Evolutionary conservation across 2,797 vertebrate species (phyloP).

Genomic region (Acridotheres tristis): DNA sequence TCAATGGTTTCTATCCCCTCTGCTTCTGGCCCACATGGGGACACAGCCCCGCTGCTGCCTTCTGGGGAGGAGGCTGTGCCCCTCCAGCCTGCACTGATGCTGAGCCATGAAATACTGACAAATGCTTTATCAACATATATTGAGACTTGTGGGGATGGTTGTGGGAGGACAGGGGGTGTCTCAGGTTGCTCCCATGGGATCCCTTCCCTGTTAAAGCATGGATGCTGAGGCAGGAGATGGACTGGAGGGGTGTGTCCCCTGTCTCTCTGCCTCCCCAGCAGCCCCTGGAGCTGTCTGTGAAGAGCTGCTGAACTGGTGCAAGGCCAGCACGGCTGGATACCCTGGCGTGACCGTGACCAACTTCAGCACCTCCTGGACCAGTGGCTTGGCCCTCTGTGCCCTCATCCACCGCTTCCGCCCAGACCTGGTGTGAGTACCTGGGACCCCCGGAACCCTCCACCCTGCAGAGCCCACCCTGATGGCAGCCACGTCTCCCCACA

Average conservation of each 20-base stretch:
- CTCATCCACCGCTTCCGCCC: slow-evolving; percentile 88
- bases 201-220: neutral
- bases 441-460: rapidly evolving
- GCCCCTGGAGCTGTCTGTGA: slow-evolving; percentile 74
- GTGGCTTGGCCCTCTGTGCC: slow-evolving; percentile 88
- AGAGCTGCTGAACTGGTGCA: slow-evolving; percentile 89
- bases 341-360: slow-evolving; percentile 78
- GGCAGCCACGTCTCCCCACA: neutral
- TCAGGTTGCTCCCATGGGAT: neutral
- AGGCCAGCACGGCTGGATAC: slow-evolving; percentile 83
- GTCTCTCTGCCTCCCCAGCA: slow-evolving; percentile 3
- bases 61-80: neutral
- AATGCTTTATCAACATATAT: neutral
- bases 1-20: neutral
- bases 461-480: neutral
- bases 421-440: slow-evolving; percentile 84
- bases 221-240: neutral
- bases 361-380: slow-evolving; percentile 87
- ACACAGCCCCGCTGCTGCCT: neutral
- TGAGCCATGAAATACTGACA: neutral
- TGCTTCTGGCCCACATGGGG: rapidly evolving
- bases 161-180: neutral
- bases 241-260: neutral
- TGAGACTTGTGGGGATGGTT: rapidly evolving
- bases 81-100: neutral